A percentile compares a stretch with the other conserved stretches of the same genome.
phyloP scores from a whole-genome alignment of 2,797 vertebrate genomes.

The Sarcoramphus papa region DNA sequence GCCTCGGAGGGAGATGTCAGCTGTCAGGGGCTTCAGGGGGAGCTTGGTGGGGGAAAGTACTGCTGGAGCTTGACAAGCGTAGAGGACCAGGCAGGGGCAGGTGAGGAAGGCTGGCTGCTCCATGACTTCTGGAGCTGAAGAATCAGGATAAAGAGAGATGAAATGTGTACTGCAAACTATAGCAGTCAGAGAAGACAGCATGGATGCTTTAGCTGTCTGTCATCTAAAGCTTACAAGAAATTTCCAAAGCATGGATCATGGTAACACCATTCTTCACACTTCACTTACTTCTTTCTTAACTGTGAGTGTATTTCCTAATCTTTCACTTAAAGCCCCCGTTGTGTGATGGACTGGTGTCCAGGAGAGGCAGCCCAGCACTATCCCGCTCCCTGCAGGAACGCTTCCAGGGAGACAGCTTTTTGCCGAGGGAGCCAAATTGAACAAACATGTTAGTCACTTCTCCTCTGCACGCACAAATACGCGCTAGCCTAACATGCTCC shows the following conservation, averaged over 20 bases:
- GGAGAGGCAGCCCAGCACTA: background rate
- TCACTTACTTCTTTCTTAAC: background rate
- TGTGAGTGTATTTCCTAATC: background rate
- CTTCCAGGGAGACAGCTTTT: background rate
- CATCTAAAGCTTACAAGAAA: background rate
- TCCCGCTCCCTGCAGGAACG: background rate
- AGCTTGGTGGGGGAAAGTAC: background rate
- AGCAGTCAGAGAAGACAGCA: background rate
- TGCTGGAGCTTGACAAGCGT: background rate
- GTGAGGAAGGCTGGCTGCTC: background rate
- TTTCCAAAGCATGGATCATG: background rate
- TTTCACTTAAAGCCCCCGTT: background rate
- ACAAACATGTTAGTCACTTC: background rate
- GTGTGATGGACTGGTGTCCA: background rate
- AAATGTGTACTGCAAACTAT: background rate
- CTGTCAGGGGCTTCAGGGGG: background rate
- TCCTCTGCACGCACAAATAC: background rate
- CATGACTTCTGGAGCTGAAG: background rate
- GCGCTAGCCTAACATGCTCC: rapidly evolving
- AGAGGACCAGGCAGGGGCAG: background rate
- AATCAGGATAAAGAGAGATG: background rate
- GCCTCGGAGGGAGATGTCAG: background rate
- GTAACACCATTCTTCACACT: background rate
- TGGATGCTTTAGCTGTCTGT: background rate
- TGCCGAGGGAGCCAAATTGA: background rate